phyloP scores from a whole-genome alignment of 1,140 invertebrate genomes.

The Aphaenogaster rudis region DNA sequence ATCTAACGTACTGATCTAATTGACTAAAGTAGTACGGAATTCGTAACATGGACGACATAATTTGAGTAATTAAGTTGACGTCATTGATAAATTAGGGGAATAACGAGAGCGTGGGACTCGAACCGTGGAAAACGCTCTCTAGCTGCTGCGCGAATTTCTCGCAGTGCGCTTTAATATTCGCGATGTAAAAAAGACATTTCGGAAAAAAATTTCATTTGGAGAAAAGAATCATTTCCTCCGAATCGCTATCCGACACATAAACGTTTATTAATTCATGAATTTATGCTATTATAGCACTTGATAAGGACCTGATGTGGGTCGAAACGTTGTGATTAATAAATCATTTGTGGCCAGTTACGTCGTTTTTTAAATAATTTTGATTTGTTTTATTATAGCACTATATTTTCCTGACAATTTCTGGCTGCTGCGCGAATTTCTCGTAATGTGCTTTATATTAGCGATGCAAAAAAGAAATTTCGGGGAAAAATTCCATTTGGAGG shows the following conservation, averaged over 20 bases:
- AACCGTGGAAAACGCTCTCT: constrained; percentile 37
- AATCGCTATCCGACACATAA: background rate
- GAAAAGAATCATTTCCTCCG: background rate
- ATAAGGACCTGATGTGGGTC: too few species aligned
- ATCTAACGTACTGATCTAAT: background rate
- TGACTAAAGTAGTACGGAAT: constrained; percentile 51
- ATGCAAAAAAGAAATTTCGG: background rate
- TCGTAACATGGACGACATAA: constrained; percentile 44
- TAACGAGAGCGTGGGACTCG: constrained; percentile 39
- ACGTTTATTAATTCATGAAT: background rate
- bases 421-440: constrained; percentile 17
- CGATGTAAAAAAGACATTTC: background rate
- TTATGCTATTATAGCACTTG: background rate
- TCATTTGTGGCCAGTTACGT: too few species aligned
- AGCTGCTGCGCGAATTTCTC: constrained; percentile 9
- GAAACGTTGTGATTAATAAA: too few species aligned
- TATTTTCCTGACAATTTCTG: background rate
- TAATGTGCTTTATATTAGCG: background rate
- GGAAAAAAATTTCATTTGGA: background rate
- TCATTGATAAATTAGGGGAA: constrained; percentile 58
- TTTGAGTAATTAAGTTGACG: constrained; percentile 71
- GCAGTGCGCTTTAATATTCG: background rate
- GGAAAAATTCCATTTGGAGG: background rate
- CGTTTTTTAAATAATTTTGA: too few species aligned
- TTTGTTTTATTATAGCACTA: background rate